Base-by-base conservation (phyloP, 2,113 vertebrate genomes). In the Uria lomvia region DNA sequence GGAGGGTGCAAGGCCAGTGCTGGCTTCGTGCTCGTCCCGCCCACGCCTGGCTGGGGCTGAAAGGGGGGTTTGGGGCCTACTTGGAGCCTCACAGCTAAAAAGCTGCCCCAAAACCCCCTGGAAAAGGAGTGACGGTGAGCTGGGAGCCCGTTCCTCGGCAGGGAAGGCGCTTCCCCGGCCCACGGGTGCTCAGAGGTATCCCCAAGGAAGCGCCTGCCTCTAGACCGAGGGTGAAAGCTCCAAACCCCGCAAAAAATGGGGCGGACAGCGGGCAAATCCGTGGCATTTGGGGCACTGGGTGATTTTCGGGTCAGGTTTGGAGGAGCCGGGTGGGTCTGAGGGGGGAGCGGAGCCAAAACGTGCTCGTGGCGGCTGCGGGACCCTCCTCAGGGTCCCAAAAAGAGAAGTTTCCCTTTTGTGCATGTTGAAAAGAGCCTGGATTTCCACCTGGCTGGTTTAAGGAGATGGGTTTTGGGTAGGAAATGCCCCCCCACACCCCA, bases 11-110 rank as follows among this genome's bases (percentile, higher is more conserved):
- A 34, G 29, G 80, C 59, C 15, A 4, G 17, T 6, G 29, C 32
- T 0, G 2, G 58, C 30, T 66, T 42, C 1, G 1, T 12, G 22
- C 62, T 65, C 6, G 0, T 38, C 65, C 47, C 38, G 14, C 42
- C 59, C 11, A 1, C 0, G 0, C 52, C 6, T 0, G 0, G 30
- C 27, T 0, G 8, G 67, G n/a, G 56, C 40, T 15, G 36, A n/a
- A 50, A 1, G 23, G 47, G 47, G 3, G 8, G 8, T 75, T 60
- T 23, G 68, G 84, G 83, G 19, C 7, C 9, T 45, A 32, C 50
- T 29, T 8, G 20, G 66, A 56, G 29, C n/a, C n/a, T 15, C n/a
- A 1, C 1, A 6, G 13, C 16, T 17, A 24, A 72, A 84, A 40
- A 43, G 3, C 43, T 8, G 22, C n/a, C 5, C 8, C 2, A 5